Percentiles rank a stretch among this genome's conserved stretches.
Conservation (phyloP, 2,113 vertebrate genomes). For the Carettochelys insculpta region DNA sequence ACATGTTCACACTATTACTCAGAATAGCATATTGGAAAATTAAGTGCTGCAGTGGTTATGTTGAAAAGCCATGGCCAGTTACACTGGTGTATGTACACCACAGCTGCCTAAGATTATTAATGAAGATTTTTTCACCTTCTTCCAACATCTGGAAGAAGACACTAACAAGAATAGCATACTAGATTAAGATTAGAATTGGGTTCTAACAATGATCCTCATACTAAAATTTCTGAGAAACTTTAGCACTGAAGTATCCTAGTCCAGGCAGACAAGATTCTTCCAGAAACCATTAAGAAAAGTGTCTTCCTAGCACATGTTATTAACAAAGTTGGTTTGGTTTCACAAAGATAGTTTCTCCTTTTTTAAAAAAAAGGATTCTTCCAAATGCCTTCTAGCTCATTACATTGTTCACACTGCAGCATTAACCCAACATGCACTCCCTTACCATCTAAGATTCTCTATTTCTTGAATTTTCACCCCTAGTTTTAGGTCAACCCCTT, state of each 20-base stretch:
- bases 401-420: background rate
- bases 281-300: background rate
- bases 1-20: slow-evolving; percentile 38
- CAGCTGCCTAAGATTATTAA: background rate
- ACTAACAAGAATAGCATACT: background rate
- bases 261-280: background rate
- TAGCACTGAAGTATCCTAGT: background rate
- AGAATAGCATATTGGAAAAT: slow-evolving; percentile 63
- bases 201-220: background rate
- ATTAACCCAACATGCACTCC: background rate
- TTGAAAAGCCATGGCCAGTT: slow-evolving; percentile 54
- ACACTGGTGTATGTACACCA: slow-evolving; percentile 29
- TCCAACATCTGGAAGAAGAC: background rate
- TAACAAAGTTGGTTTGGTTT: background rate
- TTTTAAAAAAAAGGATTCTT: background rate
- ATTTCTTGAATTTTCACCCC: background rate
- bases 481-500: background rate
- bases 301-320: background rate
- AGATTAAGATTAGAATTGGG: background rate
- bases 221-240: background rate
- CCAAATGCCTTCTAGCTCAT: background rate
- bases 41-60: slow-evolving; percentile 53
- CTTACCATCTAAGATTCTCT: background rate
- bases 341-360: background rate
- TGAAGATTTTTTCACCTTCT: background rate